Percentiles rank a stretch among this genome's conserved stretches.
These are phyloP conservation scores for Noturus placidus DNA, from an alignment of 2,113 vertebrate genomes.

Conservation along the genomic window DNA sequence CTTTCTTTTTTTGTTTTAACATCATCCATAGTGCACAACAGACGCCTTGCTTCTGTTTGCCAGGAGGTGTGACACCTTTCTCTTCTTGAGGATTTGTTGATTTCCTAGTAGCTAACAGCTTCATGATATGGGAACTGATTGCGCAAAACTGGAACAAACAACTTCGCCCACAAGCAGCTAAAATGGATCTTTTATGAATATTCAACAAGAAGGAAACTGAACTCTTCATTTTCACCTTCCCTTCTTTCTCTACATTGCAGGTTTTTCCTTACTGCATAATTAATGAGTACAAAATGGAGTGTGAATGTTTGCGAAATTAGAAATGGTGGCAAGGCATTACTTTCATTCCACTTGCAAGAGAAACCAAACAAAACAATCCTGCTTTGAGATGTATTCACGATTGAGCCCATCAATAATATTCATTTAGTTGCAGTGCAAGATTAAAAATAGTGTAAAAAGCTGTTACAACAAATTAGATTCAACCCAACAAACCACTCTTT, in stretches of 20 bases:
- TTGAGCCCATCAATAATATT: not conserved
- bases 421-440: constrained; percentile 4
- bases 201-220: constrained; percentile 72
- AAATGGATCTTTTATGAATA: constrained; percentile 79
- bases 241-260: constrained; percentile 68
- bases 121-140: constrained; percentile 68
- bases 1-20: constrained; percentile 38
- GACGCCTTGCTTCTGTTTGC: constrained; percentile 62
- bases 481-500: not conserved
- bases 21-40: constrained; percentile 55
- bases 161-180: constrained; percentile 73
- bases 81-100: constrained; percentile 62
- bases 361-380: constrained; percentile 36
- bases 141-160: constrained; percentile 71
- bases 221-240: constrained; percentile 81
- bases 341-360: constrained; percentile 36
- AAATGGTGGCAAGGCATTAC: constrained; percentile 44
- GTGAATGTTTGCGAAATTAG: constrained; percentile 76
- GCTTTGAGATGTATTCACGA: not conserved
- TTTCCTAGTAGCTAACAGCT: constrained; percentile 71
- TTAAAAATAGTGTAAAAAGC: not conserved
- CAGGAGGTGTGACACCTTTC: constrained; percentile 52
- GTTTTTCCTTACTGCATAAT: constrained; percentile 79
- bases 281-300: constrained; percentile 74
- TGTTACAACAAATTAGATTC: not conserved